Evolutionary conservation across 2,797 vertebrate species (phyloP), one percentile per base, ranked within the genome.

Genomic region (Hippoglossus hippoglossus): DNA sequence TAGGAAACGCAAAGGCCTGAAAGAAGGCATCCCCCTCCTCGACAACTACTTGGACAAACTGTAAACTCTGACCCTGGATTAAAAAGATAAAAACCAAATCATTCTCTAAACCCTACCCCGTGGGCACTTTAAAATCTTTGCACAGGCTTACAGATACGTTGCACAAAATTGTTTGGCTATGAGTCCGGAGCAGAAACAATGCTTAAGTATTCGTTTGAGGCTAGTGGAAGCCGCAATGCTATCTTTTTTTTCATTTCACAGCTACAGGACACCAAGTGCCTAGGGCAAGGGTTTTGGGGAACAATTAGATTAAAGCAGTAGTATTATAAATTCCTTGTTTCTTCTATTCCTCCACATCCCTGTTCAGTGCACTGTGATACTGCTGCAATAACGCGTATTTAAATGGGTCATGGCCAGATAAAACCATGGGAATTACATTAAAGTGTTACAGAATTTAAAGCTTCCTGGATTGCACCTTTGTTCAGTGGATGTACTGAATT

Each of bases 11-110:
- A 99, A 99, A 91, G 97, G 96, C 60, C 93, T 99, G 22, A 98
- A 99, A 84, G 97, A 99, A 80, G 96, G 97, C 19, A 95, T 99
- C 79, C 96, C 97, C 0, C 92, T 95, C 13, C 91, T 98, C 5
- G 96, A 99, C 85, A 97, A 98, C 94, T 99, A 96, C 94, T 92
- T 99, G 79, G 98, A 99, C 91, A 99, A 99, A 84, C 87, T 98
- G 90, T 97, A 96, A 93, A 79, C 64, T 55, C 50, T 53, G n/a
- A 61, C 21, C 57, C 59, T 1, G 62, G 77, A 85, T 83, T 57
- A 68, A 74, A 71, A 70, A 74, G 6, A 46, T 18, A 64, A 73
- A 85, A 68, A 87, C 81, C 89, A 92, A 88, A 89, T 85, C 62
- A 73, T 56, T 81, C 79, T 86, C 81, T 85, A 87, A 87, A 87